Base-by-base conservation (phyloP, 35 echinoderm and acorn worm species). In the Apostichopus japonicus region DNA sequence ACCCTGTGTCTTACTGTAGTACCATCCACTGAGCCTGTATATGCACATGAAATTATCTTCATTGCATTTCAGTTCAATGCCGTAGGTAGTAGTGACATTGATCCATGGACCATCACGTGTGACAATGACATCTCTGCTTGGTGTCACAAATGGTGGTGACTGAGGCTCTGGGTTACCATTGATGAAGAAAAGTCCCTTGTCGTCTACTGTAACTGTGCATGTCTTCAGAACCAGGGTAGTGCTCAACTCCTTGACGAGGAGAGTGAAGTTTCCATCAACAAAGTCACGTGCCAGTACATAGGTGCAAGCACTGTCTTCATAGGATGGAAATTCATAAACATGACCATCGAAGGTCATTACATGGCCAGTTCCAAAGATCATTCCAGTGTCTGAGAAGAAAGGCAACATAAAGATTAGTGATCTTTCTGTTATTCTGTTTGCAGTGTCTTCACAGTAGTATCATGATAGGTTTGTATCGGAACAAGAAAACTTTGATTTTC, bases 221-320 rank as follows among this genome's bases (percentile, higher is more conserved):
- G 72, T 70, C 56, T 86, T 78, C 14, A 96, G 25, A 19, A 94
- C 72, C 6, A 96, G 91, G n/a, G 92, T 96, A 15, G 95, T 83
- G 54, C 78, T 77, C 24, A 93, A 44, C 55, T 99, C 56, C 44
- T 94, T 92, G 23, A 65, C 55, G 53, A 96, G 72, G 22, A 99
- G 92, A 56, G 93, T 96, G 97, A 99, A 99, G 91, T 99, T 99
- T 16, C 92, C 79, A 83, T 99, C 97, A 1, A 99, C 75, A 56
- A 95, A 99, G 90, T 99, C 97, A 72, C 91, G 92, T 23, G 97
- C 97, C 73, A 99, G 61, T 10, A 99, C 88, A 65, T 99, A 99
- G 22, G 95, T 94, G 59, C 95, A 96, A 11, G 80, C 79, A 4
- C 19, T 33, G 27, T 77, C 63, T 67, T 13, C 51, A 86, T 96